Percentiles rank a stretch among this genome's conserved stretches.
phyloP scores from a whole-genome alignment of 2,888 invertebrate genomes.

The Taenaris catops region DNA sequence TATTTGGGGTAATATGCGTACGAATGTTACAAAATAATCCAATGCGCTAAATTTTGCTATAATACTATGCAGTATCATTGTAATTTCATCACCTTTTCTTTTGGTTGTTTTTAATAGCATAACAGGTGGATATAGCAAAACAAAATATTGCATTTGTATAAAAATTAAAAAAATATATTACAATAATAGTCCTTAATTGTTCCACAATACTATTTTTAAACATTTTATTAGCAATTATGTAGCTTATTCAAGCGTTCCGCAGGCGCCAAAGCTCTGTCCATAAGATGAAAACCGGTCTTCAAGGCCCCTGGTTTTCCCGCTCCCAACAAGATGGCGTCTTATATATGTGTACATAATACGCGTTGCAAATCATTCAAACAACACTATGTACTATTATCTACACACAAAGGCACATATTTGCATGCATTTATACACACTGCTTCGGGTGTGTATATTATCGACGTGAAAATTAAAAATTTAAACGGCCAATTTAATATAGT shows the following conservation, averaged over 20 bases:
- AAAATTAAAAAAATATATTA: too few relatives aligned
- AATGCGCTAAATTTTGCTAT: too few relatives aligned
- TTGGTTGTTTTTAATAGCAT: too few relatives aligned
- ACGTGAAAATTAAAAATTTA: conserved; percentile 9
- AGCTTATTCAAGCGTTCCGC: conserved; percentile 12
- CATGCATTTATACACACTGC: background rate
- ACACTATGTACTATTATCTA: conserved; percentile 10
- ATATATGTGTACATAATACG: conserved; percentile 12
- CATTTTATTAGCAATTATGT: conserved; percentile 2
- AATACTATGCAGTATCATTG: too few relatives aligned
- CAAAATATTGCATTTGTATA: too few relatives aligned
- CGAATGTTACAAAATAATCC: too few relatives aligned
- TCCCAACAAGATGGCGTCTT: conserved; percentile 48
- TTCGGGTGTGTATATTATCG: conserved; percentile 3
- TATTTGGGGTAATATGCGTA: too few relatives aligned
- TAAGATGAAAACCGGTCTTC: conserved; percentile 60
- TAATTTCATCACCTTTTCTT: too few relatives aligned
- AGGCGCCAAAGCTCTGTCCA: conserved; percentile 31
- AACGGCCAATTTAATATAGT: conserved; percentile 9
- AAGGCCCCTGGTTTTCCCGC: conserved; percentile 71
- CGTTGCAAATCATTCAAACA: background rate
- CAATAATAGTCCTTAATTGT: background rate
- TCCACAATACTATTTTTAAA: conserved; percentile 1
- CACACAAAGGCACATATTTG: conserved; percentile 1
- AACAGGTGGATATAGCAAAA: too few relatives aligned